Evolutionary conservation across 1,140 invertebrate genomes (phyloP).

Genomic region (Brachionus plicatilis): DNA sequence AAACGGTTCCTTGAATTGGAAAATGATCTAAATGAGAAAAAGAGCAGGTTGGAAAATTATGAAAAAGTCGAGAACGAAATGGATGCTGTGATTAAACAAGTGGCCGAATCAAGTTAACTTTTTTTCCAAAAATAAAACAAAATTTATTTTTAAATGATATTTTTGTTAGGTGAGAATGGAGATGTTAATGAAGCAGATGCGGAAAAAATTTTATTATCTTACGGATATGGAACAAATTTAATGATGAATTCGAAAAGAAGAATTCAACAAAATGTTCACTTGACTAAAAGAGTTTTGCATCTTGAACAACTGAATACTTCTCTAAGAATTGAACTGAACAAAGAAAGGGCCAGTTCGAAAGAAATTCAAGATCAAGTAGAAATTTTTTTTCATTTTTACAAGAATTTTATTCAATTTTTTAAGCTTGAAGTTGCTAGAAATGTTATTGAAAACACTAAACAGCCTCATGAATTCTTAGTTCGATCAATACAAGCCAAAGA

Average conservation of each 20-base stretch:
- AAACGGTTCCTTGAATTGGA: slow-evolving; percentile 50
- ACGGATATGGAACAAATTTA: slow-evolving; percentile 55
- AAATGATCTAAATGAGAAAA: slow-evolving; percentile 47
- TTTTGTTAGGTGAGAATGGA: slow-evolving; percentile 18
- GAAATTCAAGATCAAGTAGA: slow-evolving; percentile 49
- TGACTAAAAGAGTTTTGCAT: slow-evolving; percentile 52
- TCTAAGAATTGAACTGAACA: slow-evolving; percentile 48
- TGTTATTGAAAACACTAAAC: slow-evolving; percentile 51
- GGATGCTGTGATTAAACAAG: slow-evolving; percentile 55
- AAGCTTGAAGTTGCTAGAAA: slow-evolving; percentile 50
- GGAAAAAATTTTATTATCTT: slow-evolving; percentile 53
- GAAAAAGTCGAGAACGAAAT: slow-evolving; percentile 55
- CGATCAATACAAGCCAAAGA: slow-evolving; percentile 50
- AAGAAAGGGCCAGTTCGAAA: slow-evolving; percentile 47
- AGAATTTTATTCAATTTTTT: neutral
- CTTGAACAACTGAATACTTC: slow-evolving; percentile 52
- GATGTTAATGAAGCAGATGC: slow-evolving; percentile 52
- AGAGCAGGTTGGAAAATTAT: slow-evolving; percentile 49
- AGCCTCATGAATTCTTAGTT: slow-evolving; percentile 54
- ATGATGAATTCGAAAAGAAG: slow-evolving; percentile 53
- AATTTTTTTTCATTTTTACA: neutral
- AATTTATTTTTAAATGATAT: too few species aligned
- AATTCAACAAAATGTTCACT: slow-evolving; percentile 54
- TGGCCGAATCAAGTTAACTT: slow-evolving; percentile 46
- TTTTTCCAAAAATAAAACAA: neutral